phyloP scores from a whole-genome alignment of 92 coral and sea anemone genomes.

The Paramuricea clavata region DNA sequence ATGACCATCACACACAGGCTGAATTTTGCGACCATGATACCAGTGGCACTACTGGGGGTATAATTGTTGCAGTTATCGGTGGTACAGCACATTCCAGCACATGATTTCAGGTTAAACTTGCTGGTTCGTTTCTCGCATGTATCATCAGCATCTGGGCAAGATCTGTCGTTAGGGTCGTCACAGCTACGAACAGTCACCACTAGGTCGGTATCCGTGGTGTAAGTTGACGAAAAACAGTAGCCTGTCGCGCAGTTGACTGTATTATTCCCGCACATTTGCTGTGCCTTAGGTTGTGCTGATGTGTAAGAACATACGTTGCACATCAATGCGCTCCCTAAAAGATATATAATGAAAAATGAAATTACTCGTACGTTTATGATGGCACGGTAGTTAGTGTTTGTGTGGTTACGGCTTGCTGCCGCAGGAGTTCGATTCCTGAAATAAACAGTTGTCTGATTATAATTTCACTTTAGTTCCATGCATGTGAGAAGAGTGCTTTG shows the following conservation, averaged over 20 bases:
- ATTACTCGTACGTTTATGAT: no score
- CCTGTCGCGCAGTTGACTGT: neutral
- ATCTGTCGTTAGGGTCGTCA: neutral
- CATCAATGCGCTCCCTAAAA: neutral
- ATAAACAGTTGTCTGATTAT: no score
- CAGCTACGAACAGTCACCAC: neutral
- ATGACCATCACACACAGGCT: neutral
- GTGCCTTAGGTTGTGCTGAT: neutral
- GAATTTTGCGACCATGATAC: neutral
- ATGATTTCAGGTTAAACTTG: neutral
- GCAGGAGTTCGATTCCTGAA: no score
- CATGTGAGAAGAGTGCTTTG: no score
- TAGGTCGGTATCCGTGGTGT: neutral
- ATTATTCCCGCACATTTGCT: neutral
- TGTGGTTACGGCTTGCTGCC: no score
- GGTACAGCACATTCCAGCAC: neutral
- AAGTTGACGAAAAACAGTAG: neutral
- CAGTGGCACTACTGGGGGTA: conserved; percentile 10
- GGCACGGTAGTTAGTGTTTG: no score
- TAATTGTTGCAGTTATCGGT: conserved; percentile 18
- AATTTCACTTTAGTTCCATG: no score
- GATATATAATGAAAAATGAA: no score
- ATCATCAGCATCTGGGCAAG: neutral
- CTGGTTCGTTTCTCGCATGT: neutral
- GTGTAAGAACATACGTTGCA: neutral